Conservation (phyloP, 2,113 vertebrate genomes). For the Ivindomyrus marchei region DNA sequence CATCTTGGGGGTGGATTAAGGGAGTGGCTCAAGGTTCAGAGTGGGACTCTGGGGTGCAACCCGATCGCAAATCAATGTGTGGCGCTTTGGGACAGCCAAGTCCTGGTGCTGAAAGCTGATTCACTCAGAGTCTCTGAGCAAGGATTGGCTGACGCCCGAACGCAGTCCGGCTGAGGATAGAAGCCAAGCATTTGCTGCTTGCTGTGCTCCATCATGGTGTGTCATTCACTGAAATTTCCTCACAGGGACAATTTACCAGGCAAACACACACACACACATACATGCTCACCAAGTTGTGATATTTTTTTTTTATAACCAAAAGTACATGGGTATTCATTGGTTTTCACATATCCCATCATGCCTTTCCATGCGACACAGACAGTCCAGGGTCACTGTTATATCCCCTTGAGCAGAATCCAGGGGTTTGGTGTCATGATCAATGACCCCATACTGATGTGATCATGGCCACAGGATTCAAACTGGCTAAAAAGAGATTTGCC, state of each 20-base stretch:
- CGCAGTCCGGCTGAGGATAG: neutral
- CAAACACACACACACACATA: neutral
- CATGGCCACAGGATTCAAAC: neutral
- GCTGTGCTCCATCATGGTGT: neutral
- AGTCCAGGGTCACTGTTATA: neutral
- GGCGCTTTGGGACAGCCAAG: neutral
- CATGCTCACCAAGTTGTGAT: neutral
- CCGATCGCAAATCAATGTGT: slow-evolving; percentile 39
- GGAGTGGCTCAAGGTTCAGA: slow-evolving; percentile 12
- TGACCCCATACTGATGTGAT: neutral
- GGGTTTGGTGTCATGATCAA: neutral
- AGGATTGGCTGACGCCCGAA: neutral
- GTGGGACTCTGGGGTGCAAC: slow-evolving; percentile 35
- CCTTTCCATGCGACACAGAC: neutral
- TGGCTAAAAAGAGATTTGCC: neutral
- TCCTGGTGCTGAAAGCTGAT: slow-evolving; percentile 3
- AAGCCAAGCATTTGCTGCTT: neutral
- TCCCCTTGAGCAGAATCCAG: neutral
- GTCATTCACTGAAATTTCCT: neutral
- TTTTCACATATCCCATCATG: neutral
- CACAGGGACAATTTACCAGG: neutral
- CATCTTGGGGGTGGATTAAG: slow-evolving; percentile 6
- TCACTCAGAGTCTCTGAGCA: neutral
- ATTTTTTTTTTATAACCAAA: neutral
- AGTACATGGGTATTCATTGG: neutral